These are phyloP conservation scores for Pristionchus exspectatus DNA, from an alignment of 2,888 invertebrate species.

Conservation along the genomic window DNA sequence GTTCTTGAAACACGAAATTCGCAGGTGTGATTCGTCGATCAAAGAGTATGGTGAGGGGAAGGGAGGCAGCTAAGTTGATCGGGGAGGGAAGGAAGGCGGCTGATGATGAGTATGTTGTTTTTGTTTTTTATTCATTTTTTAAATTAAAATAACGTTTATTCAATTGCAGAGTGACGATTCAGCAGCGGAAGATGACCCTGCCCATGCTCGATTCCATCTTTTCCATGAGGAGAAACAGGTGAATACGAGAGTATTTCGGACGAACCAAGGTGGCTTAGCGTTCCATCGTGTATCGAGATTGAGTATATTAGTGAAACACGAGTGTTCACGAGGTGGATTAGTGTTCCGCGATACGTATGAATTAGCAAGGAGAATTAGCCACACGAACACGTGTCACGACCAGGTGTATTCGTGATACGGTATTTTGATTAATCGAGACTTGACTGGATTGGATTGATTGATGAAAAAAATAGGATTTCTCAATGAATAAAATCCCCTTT, in stretches of 20 bases:
- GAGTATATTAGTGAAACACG: not conserved
- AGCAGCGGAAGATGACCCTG: constrained; percentile 64
- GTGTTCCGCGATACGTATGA: not conserved
- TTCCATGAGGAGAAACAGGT: constrained; percentile 68
- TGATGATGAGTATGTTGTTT: constrained; percentile 34
- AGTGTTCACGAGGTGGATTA: not conserved
- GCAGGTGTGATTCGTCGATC: constrained; percentile 53
- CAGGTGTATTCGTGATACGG: not conserved
- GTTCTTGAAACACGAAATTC: not conserved
- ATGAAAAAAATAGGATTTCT: no score
- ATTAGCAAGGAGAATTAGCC: not conserved
- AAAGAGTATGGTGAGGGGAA: constrained; percentile 53
- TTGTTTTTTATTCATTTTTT: not conserved
- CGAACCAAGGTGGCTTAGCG: not conserved
- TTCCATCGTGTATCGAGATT: not conserved
- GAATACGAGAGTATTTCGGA: not conserved
- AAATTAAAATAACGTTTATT: not conserved
- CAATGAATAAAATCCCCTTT: not conserved
- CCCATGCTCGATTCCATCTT: constrained; percentile 74
- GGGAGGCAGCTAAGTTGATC: not conserved
- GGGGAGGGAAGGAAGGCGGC: constrained; percentile 33
- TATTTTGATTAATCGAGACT: not conserved
- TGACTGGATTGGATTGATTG: no score
- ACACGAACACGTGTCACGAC: not conserved
- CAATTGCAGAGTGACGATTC: constrained; percentile 37